Conservation (phyloP, 2,113 vertebrate species). For the Heptranchias perlo region DNA sequence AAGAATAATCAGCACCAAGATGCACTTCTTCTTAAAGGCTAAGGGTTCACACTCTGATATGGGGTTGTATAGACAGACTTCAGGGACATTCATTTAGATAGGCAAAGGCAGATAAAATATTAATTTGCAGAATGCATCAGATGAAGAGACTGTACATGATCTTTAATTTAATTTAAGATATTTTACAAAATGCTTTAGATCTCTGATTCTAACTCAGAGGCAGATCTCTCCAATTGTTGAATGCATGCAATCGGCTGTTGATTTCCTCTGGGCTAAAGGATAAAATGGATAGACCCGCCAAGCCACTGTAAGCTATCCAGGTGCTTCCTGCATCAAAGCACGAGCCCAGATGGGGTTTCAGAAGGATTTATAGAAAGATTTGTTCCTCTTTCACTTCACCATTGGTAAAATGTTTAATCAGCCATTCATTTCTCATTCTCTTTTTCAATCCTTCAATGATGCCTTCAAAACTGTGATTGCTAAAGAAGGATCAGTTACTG, state of each 20-base stretch:
- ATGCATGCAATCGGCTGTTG: background rate
- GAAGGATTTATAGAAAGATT: background rate
- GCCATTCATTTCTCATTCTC: background rate
- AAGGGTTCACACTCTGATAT: no score
- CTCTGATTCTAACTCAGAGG: no score
- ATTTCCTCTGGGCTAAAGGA: background rate
- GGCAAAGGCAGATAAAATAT: no score
- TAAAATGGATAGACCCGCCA: background rate
- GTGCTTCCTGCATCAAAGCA: background rate
- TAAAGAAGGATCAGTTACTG: background rate
- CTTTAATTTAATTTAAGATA: no score
- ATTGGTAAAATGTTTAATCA: background rate
- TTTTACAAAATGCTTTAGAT: no score
- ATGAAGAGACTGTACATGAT: no score
- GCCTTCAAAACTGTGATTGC: background rate
- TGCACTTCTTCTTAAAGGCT: background rate
- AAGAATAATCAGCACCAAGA: background rate
- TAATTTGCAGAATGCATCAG: no score
- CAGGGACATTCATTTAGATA: no score
- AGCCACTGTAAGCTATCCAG: background rate
- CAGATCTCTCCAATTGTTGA: background rate
- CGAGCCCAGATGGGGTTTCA: background rate
- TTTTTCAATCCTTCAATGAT: background rate
- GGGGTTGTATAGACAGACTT: no score
- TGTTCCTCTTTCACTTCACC: background rate